Conservation (phyloP, 2,797 vertebrate genomes). For the Ctenochaetus hawaiiensis region DNA sequence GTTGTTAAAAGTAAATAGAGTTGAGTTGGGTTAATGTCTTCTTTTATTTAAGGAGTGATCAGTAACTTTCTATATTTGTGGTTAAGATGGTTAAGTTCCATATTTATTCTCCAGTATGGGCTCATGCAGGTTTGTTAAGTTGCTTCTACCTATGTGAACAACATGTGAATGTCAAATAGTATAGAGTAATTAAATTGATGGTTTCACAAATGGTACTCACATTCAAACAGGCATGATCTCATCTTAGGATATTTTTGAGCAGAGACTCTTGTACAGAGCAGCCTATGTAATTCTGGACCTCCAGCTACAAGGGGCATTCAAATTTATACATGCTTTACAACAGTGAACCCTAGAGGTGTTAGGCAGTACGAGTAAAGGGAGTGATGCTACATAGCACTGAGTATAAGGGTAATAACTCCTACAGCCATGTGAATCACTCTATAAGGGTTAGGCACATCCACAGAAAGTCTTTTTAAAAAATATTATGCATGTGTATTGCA, state of each 20-base stretch:
- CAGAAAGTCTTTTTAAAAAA: not conserved
- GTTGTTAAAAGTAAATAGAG: too few relatives aligned
- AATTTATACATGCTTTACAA: conserved; percentile 10
- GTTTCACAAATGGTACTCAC: not conserved
- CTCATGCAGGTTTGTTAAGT: not conserved
- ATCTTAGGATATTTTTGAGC: too few relatives aligned
- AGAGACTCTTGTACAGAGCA: conserved; percentile 1
- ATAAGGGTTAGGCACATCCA: not conserved
- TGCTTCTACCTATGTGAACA: not conserved
- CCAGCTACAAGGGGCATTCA: not conserved
- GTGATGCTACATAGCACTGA: not conserved
- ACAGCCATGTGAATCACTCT: not conserved
- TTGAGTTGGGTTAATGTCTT: too few relatives aligned
- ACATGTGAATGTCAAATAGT: not conserved
- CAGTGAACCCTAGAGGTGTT: conserved; percentile 32
- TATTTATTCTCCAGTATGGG: not conserved
- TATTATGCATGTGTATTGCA: not conserved
- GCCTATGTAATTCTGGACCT: conserved; percentile 43
- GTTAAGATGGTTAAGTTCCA: not conserved
- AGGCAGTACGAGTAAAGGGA: not conserved
- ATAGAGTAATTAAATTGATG: not conserved
- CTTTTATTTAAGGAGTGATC: not conserved
- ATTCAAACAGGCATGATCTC: not conserved
- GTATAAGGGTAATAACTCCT: too few relatives aligned
- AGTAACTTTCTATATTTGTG: not conserved